Conservation (phyloP, 1,140 invertebrate species). For the Lepidurus apus region DNA sequence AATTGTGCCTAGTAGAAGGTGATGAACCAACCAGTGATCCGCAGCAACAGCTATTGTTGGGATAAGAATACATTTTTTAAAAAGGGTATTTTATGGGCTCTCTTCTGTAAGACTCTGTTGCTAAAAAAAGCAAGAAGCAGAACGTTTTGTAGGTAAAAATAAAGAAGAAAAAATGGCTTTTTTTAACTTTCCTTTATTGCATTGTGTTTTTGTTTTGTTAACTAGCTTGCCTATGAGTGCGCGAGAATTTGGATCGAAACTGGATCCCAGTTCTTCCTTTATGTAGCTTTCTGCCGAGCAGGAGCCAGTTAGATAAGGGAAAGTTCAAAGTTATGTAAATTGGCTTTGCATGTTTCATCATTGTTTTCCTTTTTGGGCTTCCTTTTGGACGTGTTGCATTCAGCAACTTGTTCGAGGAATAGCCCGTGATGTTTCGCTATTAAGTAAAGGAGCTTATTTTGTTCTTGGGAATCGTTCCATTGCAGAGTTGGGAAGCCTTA, state of each 20-base stretch:
- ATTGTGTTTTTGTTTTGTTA: not conserved
- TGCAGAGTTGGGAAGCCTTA: slow-evolving; percentile 83
- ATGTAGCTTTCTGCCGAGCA: not conserved
- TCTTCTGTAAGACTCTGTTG: not conserved
- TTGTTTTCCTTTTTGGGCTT: not conserved
- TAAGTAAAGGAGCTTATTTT: not conserved
- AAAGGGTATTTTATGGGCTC: too few relatives aligned
- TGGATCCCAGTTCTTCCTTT: not conserved
- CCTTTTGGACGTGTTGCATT: slow-evolving; percentile 1
- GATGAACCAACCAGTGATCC: not conserved
- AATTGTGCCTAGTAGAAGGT: not conserved
- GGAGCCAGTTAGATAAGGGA: not conserved
- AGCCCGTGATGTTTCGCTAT: not conserved
- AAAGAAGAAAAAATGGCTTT: not conserved
- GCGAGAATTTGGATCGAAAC: not conserved
- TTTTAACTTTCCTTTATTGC: not conserved
- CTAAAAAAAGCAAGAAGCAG: not conserved
- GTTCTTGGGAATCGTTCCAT: slow-evolving; percentile 36
- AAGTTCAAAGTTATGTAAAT: slow-evolving; percentile 11
- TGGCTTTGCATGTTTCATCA: slow-evolving; percentile 2
- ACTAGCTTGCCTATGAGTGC: not conserved
- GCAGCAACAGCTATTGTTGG: not conserved
- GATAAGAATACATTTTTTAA: too few relatives aligned
- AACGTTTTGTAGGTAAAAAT: not conserved
- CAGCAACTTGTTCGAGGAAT: slow-evolving; percentile 10